Conservation (phyloP, 2,113 vertebrate genomes). For the Zapus hudsonius region DNA sequence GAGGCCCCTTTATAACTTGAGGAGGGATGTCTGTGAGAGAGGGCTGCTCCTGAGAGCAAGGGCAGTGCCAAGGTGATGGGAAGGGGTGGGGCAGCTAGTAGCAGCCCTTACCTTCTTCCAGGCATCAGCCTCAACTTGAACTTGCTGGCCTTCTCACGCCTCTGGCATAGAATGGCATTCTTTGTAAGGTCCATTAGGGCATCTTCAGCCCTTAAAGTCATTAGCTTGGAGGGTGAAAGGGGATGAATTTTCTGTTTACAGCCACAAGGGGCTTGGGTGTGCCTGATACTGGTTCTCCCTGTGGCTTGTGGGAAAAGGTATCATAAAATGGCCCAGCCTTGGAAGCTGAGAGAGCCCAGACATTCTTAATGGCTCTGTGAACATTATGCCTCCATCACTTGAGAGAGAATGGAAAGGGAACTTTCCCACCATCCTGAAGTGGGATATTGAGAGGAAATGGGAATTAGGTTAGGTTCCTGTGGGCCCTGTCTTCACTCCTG, state of each 20-base stretch:
- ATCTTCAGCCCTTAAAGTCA: background rate
- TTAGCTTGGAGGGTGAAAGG: background rate
- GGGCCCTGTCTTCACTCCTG: background rate
- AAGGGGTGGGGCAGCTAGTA: too few species aligned
- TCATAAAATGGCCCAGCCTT: background rate
- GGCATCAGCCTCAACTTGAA: background rate
- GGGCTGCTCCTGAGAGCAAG: background rate
- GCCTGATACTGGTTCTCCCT: background rate
- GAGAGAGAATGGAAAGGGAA: background rate
- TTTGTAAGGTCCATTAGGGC: background rate
- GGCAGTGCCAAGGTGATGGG: background rate
- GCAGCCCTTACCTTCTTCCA: background rate
- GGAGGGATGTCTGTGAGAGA: background rate
- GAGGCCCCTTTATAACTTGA: background rate
- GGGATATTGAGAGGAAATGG: background rate
- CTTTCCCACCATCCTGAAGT: background rate
- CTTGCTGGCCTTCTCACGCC: background rate
- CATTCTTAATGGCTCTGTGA: background rate
- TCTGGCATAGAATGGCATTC: background rate
- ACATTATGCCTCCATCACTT: background rate
- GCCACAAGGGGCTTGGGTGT: background rate
- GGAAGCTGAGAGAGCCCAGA: background rate
- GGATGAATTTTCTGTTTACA: background rate
- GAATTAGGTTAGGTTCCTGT: background rate
- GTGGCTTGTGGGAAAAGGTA: slow-evolving; percentile 21